These are phyloP conservation scores for Watsonalla cultraria DNA, from an alignment of 2,888 invertebrate species.

Conservation along the genomic window DNA sequence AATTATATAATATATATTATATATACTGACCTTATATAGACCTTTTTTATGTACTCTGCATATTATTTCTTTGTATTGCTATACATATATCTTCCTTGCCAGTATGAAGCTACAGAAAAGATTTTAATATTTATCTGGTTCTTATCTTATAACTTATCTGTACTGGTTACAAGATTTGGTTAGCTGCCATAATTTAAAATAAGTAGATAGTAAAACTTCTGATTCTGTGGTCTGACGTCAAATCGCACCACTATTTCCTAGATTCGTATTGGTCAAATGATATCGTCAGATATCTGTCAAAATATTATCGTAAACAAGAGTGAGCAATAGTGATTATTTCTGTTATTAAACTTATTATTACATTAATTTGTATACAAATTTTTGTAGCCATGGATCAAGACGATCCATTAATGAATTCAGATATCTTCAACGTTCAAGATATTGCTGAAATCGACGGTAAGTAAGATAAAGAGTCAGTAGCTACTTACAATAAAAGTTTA, in stretches of 20 bases:
- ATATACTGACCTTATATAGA: too few relatives aligned
- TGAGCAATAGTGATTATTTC: background rate
- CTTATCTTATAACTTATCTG: too few relatives aligned
- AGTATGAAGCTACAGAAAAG: background rate
- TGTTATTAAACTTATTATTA: background rate
- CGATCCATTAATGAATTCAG: constrained; percentile 63
- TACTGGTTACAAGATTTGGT: background rate
- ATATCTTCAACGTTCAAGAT: constrained; percentile 83
- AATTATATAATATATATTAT: too few relatives aligned
- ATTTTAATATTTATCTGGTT: too few relatives aligned
- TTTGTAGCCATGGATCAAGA: constrained; percentile 51
- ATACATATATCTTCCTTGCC: background rate
- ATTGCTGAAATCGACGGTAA: constrained; percentile 84
- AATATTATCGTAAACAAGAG: constrained; percentile 47
- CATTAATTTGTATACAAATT: background rate
- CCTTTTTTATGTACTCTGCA: too few relatives aligned
- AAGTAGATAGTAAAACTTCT: constrained; percentile 7
- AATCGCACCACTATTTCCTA: constrained; percentile 79
- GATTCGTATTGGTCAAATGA: constrained; percentile 75
- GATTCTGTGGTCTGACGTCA: constrained; percentile 46
- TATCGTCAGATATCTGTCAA: constrained; percentile 57
- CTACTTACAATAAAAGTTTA: too few relatives aligned
- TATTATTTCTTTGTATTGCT: background rate
- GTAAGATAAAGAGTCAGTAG: too few relatives aligned
- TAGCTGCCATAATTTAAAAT: background rate